These are phyloP conservation scores for Eublepharis macularius DNA, from an alignment of 2,113 vertebrate genomes.

Conservation along the genomic window DNA sequence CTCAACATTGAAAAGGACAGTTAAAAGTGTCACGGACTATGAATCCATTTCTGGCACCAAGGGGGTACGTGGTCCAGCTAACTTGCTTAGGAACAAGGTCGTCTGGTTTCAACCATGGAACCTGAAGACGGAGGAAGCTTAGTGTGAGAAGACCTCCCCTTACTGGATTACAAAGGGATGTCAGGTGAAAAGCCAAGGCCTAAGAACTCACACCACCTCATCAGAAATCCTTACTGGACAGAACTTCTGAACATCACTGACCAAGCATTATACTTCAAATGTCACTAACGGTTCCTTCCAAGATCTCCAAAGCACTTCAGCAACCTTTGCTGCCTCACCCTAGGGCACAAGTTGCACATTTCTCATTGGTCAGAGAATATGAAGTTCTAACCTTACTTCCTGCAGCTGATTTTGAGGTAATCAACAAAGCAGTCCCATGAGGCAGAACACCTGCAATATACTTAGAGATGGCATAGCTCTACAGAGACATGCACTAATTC, in stretches of 20 bases:
- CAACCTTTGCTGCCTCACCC: background rate
- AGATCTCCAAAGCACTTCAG: too few species aligned
- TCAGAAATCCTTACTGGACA: background rate
- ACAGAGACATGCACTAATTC: too few species aligned
- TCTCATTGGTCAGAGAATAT: too few species aligned
- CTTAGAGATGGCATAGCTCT: background rate
- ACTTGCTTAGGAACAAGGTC: background rate
- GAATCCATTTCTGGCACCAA: background rate
- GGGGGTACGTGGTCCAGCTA: background rate
- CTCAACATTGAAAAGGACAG: too few species aligned
- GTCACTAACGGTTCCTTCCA: background rate
- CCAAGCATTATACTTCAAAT: background rate
- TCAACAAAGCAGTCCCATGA: background rate
- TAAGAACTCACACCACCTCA: background rate
- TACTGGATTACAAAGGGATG: background rate
- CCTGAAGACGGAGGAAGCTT: too few species aligned
- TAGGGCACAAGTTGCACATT: too few species aligned
- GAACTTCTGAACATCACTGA: background rate
- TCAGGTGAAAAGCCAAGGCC: background rate
- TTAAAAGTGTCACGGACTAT: too few species aligned
- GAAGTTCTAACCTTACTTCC: background rate
- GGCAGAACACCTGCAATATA: background rate
- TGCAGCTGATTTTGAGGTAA: background rate
- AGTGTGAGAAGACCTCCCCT: background rate
- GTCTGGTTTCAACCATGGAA: background rate